These are phyloP conservation scores for Microtus richardsoni DNA, from an alignment of 2,113 vertebrate genomes.

Conservation along the genomic window DNA sequence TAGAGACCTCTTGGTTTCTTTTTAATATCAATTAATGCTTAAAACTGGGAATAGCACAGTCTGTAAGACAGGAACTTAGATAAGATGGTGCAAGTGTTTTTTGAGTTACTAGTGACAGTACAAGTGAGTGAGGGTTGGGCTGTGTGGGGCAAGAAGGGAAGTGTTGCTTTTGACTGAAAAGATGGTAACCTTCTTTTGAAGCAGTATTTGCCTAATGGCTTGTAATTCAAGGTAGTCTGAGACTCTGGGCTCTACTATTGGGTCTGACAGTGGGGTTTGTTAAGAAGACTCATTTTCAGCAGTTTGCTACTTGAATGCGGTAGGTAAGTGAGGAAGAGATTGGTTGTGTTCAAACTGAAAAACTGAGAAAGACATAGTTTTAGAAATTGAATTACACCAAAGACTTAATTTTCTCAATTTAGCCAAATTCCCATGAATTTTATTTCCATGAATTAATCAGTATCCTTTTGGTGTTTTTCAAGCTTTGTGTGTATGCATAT, in stretches of 20 bases:
- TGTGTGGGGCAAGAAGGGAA: background rate
- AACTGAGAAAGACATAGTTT: background rate
- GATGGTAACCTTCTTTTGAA: too few relatives aligned
- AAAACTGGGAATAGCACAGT: background rate
- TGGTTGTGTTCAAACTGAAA: background rate
- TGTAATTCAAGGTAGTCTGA: background rate
- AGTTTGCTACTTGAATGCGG: background rate
- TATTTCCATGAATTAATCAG: background rate
- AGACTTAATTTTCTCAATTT: background rate
- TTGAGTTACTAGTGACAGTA: background rate
- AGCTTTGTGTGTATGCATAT: background rate
- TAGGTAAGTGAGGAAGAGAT: background rate
- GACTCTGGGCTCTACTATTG: background rate
- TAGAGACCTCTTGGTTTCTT: constrained; percentile 30
- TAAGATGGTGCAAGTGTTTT: background rate
- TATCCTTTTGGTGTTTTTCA: constrained; percentile 13
- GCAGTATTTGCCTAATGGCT: background rate
- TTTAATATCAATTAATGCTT: constrained; percentile 32
- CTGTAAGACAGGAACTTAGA: background rate
- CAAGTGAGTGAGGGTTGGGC: background rate
- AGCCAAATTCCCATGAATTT: background rate
- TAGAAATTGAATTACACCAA: background rate
- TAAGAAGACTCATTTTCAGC: background rate
- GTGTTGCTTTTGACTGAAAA: background rate
- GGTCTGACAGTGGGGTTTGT: too few relatives aligned